Evolutionary conservation across 2,797 vertebrate species (phyloP), one percentile per base, ranked within the genome.

Genomic region (Hypotaenidia philippensis): DNA sequence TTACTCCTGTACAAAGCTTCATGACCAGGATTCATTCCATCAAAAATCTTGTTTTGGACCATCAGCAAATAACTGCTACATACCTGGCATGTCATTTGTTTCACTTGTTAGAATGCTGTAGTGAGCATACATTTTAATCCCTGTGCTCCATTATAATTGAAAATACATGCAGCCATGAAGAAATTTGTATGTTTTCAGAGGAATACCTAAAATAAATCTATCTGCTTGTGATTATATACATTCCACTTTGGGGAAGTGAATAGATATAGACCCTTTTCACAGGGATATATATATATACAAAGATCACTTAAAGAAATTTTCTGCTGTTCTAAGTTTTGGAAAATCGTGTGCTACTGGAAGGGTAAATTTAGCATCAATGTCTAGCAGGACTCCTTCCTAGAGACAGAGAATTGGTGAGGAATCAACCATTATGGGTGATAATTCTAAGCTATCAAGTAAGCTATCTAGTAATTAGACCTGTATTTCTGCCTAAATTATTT

Each of bases 401-500:
- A 84, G 52, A 21, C 55, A 85, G 38, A 78, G 41, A 81, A 83
- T 7, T 88, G 60, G 40, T 83, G 56, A 88, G 64, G 70, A 84
- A 77, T 78, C 91, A 89, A 40, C 64, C 60, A 84, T 80, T 80
- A 88, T 41, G 52, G 31, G 47, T 82, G 64, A 79, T 50, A 92
- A 89, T 59, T 90, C 84, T 68, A 82, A 83, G 57, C 21, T 77
- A 89, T 70, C 70, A 79, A 78, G 36, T 31, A 68, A 88, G 59
- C 32, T 50, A 50, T 50, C 89, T 47, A 52, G 77, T 68, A 94
- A 96, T 83, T 87, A 94, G 85, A 89, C 91, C 80, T 69, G 16
- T 77, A 50, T 31, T 90, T 85, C 79, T 92, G 75, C 64, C 57
- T 85, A 84, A 93, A 93, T 91, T 91, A 68, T 94, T 92, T 90